These are phyloP conservation scores for Ctenicera cuprea DNA, from an alignment of 2,888 invertebrate species.

Conservation along the genomic window DNA sequence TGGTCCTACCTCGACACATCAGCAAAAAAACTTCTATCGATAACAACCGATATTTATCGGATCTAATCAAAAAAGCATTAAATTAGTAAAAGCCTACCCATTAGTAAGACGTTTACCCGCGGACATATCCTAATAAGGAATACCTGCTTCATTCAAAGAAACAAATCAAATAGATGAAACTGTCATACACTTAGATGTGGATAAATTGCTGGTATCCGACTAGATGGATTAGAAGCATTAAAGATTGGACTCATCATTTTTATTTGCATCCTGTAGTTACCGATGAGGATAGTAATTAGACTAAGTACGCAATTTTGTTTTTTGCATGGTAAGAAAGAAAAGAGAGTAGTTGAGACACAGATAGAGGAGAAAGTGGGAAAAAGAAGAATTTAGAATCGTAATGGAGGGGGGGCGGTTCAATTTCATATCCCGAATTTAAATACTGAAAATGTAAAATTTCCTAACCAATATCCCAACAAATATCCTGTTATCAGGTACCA, in stretches of 20 bases:
- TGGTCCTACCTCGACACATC: background rate
- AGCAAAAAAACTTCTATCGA: background rate
- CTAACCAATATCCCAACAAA: too few species aligned
- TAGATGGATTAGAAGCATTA: constrained; percentile 8
- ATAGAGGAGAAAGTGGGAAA: too few species aligned
- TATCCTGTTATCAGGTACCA: too few species aligned
- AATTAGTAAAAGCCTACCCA: constrained; percentile 14
- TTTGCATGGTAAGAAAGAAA: too few species aligned
- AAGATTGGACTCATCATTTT: background rate
- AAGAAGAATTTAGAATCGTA: too few species aligned
- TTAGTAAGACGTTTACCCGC: constrained; percentile 30
- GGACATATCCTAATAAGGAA: constrained; percentile 30
- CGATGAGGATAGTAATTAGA: background rate
- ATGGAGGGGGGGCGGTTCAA: too few species aligned
- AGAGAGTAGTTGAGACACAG: too few species aligned
- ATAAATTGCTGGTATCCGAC: constrained; percentile 31
- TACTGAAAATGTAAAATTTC: too few species aligned
- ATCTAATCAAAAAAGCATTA: constrained; percentile 18
- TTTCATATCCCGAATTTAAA: too few species aligned
- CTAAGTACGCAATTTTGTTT: background rate
- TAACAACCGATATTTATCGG: constrained; percentile 14
- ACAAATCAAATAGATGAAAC: constrained; percentile 35
- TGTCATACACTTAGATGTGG: constrained; percentile 33
- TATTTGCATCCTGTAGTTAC: background rate
- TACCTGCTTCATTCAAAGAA: constrained; percentile 16